These are phyloP conservation scores for Dasypogon diadema DNA, from an alignment of 2,888 invertebrate genomes.

Conservation along the genomic window DNA sequence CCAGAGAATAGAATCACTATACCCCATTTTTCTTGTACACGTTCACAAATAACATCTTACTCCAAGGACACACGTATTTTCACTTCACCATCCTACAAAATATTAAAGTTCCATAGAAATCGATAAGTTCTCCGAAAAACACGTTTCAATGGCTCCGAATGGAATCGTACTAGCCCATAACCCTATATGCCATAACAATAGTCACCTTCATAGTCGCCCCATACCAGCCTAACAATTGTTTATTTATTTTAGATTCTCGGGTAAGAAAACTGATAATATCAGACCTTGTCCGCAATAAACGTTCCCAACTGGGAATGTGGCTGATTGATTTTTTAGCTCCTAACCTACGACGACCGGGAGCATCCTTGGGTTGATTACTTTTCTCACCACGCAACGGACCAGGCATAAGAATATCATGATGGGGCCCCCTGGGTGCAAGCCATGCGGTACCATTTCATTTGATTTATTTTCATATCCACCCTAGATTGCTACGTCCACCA, in stretches of 20 bases:
- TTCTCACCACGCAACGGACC: conserved; percentile 7
- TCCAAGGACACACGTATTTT: no score
- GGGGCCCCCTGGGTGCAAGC: conserved; percentile 8
- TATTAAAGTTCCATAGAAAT: no score
- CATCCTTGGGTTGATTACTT: conserved; percentile 13
- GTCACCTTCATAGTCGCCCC: no score
- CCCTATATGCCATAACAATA: no score
- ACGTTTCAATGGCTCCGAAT: no score
- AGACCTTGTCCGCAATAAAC: conserved; percentile 40
- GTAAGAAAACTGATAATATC: conserved; percentile 14
- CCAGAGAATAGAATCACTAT: no score
- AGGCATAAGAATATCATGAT: not conserved
- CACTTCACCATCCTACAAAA: no score
- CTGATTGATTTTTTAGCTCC: conserved; percentile 28
- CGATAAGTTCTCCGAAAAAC: no score
- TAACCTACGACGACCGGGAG: conserved; percentile 13
- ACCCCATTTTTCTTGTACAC: no score
- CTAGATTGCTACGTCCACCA: not conserved
- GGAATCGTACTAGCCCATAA: no score
- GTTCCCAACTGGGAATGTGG: conserved; percentile 10
- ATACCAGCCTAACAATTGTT: not conserved
- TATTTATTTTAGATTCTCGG: conserved; percentile 23
- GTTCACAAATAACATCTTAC: no score
- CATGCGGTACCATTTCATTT: not conserved
- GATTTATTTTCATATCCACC: conserved; percentile 10